Base-by-base conservation (phyloP, 2,113 vertebrate species). In the Entomyzon cyanotis region DNA sequence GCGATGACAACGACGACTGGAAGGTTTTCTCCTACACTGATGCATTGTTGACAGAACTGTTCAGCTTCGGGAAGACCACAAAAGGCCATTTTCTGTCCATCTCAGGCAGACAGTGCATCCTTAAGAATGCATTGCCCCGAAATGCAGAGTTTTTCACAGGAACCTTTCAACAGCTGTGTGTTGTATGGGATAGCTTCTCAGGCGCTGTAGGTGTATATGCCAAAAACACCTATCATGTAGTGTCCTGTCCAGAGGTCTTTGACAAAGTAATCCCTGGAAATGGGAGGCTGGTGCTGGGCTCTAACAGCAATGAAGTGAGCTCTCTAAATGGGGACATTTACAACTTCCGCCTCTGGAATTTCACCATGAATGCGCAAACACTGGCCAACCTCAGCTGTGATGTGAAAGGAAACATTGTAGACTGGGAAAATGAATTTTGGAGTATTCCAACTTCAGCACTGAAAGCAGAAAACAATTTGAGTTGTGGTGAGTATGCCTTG, bases 341-440 rank as follows among this genome's bases (percentile, higher is more conserved):
- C 92, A 99, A 99, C 97, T 98, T 99, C 87, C 98, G 99, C 47
- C 97, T 99, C 96, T 99, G 99, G 99, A 95, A 99, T 95, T 98
- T 98, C 42, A 96, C 98, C 97, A 98, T 99, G 99, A 96, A 96
- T 59, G 73, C 49, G 5, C 91, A 94, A 86, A 89, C 97, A 64
- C 98, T 99, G 31, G 83, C 80, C 46, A 96, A 96, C 50, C 97
- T 99, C 68, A 99, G 98, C 97, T 99, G 99, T 7, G 98, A 98
- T 87, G 50, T 84, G 50, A 95, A 96, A 85, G 99, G 99, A 21
- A 99, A 98, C 88, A 94, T 99, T 87, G 87, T 99, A 16, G 99
- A 99, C 98, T 99, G 99, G 99, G 98, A 99, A 96, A 99, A 99
- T 96, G 97, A 97, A 90, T 98, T 98, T 94, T 99, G 99, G 99